These are phyloP conservation scores for Hirtodrosophila histrioides DNA, from an alignment of 2,888 invertebrate genomes.

Conservation along the genomic window DNA sequence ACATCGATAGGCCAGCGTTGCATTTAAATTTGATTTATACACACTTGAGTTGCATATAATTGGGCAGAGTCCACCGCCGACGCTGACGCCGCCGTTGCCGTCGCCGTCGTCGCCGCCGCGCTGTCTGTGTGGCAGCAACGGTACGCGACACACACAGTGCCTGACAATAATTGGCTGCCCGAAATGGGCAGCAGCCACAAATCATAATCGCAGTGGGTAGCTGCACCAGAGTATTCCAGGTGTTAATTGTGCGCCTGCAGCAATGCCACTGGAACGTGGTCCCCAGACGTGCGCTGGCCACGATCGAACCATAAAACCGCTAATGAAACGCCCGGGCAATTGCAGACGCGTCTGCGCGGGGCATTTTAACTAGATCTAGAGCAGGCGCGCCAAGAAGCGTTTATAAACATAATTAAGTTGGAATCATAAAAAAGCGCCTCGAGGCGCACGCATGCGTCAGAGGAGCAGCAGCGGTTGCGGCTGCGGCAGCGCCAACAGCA, in stretches of 20 bases:
- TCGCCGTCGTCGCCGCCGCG: slow-evolving; percentile 39
- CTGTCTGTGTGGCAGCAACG: slow-evolving; percentile 42
- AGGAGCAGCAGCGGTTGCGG: slow-evolving; percentile 38
- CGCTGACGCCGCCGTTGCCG: slow-evolving; percentile 28
- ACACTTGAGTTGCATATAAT: slow-evolving; percentile 69
- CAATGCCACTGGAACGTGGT: slow-evolving; percentile 36
- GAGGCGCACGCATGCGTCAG: slow-evolving; percentile 68
- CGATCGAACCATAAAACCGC: slow-evolving; percentile 60
- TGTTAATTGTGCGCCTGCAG: slow-evolving; percentile 67
- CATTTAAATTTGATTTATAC: slow-evolving; percentile 79
- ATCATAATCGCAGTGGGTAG: too few relatives aligned
- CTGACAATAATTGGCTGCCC: slow-evolving; percentile 53
- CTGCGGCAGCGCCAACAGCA: slow-evolving; percentile 33
- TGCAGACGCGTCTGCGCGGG: slow-evolving; percentile 48
- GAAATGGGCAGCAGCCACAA: slow-evolving; percentile 17
- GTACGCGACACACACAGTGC: slow-evolving; percentile 24
- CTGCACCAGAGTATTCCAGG: slow-evolving; percentile 37
- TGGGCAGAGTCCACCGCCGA: slow-evolving; percentile 54
- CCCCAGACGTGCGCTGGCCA: slow-evolving; percentile 39
- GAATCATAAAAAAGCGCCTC: slow-evolving; percentile 74
- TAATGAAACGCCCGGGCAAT: slow-evolving; percentile 56
- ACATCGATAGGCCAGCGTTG: slow-evolving; percentile 66
- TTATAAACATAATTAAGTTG: slow-evolving; percentile 78
- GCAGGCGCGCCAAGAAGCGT: slow-evolving; percentile 41
- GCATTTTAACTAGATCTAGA: slow-evolving; percentile 69